Base-by-base conservation (phyloP, 2,888 invertebrate species). In the Mythimna pallens region DNA sequence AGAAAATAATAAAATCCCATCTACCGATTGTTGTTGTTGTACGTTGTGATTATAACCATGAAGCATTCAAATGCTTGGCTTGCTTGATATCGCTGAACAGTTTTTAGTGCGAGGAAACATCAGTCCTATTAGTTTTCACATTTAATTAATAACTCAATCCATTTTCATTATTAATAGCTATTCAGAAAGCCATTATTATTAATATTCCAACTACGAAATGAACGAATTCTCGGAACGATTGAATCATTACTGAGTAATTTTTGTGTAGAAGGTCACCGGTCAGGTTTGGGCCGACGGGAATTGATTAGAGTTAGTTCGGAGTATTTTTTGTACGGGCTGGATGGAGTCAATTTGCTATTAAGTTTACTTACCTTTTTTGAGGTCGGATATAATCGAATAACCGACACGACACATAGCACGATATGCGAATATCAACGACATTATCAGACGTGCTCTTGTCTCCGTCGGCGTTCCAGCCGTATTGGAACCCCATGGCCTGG, bases 201-300 rank as follows among this genome's bases (percentile, higher is more conserved):
- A 55, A 59, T 40, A 65, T 80, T 67, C 17, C 12, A 55, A 43
- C 14, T 68, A 40, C 17, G 58, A 65, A 78, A 65, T 59, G 9
- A 65, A 61, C 63, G n/a, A 72, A 67, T 81, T 82, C 81, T 72
- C 40, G 69, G 75, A 82, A 82, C 54, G 52, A 78, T 72, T 70
- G 78, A 74, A 69, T 81, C 30, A 82, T 81, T 82, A 71, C 50
- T n/a, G 25, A 76, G 58, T 72, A 58, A 70, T 72, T 75, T 80
- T 65, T 64, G 52, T 59, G 58, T 64, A 0, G 43, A 81, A 76
- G 76, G 81, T 82, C 75, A 55, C 25, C 57, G 66, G 25, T 61
- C 66, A 77, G 52, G 36, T 57, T 61, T 14, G 43, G 30, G 0
- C 43, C n/a, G 75, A 55, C 22, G 47, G 62, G 62, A 55, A 66